Percentiles rank a stretch among this genome's conserved stretches.
These are phyloP conservation scores for Torymus aiolomorphi DNA, from an alignment of 2,888 invertebrate species.

Conservation along the genomic window DNA sequence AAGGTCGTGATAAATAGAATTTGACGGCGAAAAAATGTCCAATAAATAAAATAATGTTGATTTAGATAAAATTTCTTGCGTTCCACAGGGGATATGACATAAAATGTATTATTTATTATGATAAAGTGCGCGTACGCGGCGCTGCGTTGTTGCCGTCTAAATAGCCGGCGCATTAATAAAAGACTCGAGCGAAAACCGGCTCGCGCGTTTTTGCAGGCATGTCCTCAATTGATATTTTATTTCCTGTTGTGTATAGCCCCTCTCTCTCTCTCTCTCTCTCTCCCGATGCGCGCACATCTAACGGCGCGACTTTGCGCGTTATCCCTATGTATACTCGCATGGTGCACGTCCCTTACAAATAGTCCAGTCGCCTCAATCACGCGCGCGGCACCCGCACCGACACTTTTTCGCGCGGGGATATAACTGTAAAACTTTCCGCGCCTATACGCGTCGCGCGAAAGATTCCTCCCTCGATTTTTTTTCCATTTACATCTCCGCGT, in stretches of 20 bases:
- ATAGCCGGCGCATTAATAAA: slow-evolving; percentile 45
- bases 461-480: slow-evolving; percentile 5
- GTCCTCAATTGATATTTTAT: slow-evolving; percentile 54
- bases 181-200: slow-evolving; percentile 33
- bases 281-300: background rate
- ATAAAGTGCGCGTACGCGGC: slow-evolving; percentile 46
- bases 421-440: slow-evolving; percentile 41
- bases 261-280: background rate
- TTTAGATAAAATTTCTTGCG: slow-evolving; percentile 42
- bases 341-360: slow-evolving; percentile 18
- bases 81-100: background rate
- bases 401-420: slow-evolving; percentile 16
- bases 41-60: slow-evolving; percentile 44
- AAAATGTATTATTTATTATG: slow-evolving; percentile 54
- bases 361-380: slow-evolving; percentile 17
- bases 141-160: slow-evolving; percentile 19
- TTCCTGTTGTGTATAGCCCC: slow-evolving; percentile 34
- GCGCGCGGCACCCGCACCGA: background rate
- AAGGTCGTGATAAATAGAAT: background rate
- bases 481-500: background rate
- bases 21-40: background rate
- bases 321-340: background rate
- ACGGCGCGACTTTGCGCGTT: slow-evolving; percentile 42
- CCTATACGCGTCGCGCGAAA: background rate
- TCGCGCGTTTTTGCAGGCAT: slow-evolving; percentile 31